A percentile compares a stretch with the other conserved stretches of the same genome.
Evolutionary conservation across 2,113 vertebrate genomes (phyloP).

Genomic region (Burhinus bistriatus): DNA sequence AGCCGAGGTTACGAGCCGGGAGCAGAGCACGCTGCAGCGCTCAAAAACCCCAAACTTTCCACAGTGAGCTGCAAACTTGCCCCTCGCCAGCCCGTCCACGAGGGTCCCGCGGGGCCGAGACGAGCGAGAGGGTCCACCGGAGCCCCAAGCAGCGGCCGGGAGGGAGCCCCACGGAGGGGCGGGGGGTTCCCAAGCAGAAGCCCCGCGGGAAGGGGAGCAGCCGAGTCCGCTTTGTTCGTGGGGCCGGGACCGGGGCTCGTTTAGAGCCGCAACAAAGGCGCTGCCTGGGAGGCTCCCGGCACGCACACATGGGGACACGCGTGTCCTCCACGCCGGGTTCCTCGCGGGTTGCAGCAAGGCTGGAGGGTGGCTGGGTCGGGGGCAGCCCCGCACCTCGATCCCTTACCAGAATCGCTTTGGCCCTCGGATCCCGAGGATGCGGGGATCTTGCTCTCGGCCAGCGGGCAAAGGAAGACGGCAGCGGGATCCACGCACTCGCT

Average conservation of each 20-base stretch:
- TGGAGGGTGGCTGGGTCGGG: background rate
- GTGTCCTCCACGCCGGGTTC: background rate
- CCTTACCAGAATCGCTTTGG: conserved; percentile 92
- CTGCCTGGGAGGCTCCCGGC: background rate
- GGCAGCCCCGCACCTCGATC: background rate
- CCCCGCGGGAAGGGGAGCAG: background rate
- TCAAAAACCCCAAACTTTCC: background rate
- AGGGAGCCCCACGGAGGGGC: background rate
- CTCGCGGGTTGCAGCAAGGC: background rate
- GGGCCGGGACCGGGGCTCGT: conserved; percentile 17
- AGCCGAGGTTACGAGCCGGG: background rate
- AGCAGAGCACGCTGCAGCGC: background rate
- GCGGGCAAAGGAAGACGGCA: conserved; percentile 83
- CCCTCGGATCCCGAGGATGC: conserved; percentile 92
- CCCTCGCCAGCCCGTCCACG: background rate
- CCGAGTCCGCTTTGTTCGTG: conserved; percentile 27
- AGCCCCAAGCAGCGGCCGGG: background rate
- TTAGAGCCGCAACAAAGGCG: conserved; percentile 12
- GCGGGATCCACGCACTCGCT: conserved; percentile 85
- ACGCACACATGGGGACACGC: background rate
- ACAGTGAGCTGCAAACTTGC: background rate
- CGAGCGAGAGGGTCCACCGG: background rate
- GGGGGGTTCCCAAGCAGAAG: background rate
- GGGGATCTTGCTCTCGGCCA: conserved; percentile 80
- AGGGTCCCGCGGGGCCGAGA: background rate